Conservation (phyloP, 1,140 invertebrate genomes). For the Marisa cornuarietis region DNA sequence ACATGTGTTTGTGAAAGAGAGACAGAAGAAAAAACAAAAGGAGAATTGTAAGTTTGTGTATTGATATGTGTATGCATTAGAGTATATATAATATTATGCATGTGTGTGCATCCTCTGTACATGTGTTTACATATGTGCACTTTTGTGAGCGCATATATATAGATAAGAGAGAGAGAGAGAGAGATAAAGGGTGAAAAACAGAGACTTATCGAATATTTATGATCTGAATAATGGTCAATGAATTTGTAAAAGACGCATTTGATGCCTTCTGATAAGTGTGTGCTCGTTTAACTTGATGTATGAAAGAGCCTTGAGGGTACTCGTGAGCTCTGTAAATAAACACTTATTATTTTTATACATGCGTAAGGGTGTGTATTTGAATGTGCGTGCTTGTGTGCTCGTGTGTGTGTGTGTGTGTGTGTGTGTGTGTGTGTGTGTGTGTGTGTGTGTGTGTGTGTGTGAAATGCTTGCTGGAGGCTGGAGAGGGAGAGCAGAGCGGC, state of each 20-base stretch:
- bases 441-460: background rate
- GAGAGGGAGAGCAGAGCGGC: background rate
- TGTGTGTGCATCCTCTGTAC: background rate
- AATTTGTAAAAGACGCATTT: background rate
- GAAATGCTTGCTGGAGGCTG: background rate
- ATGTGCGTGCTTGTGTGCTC: background rate
- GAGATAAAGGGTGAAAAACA: too few species aligned
- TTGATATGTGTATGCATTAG: background rate
- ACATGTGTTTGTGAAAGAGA: background rate
- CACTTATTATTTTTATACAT: background rate
- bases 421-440: slow-evolving; percentile 2
- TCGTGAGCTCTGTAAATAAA: background rate
- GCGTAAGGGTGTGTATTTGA: background rate
- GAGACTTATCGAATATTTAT: too few species aligned
- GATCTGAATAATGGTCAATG: background rate
- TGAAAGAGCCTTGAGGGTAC: background rate
- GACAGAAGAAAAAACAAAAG: too few species aligned
- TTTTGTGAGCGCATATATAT: background rate
- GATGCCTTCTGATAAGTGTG: background rate
- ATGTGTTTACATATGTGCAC: background rate
- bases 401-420: slow-evolving; percentile 7
- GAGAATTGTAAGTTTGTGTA: background rate
- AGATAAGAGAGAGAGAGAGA: background rate
- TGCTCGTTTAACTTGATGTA: background rate
- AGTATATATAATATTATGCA: background rate